A percentile compares a stretch with the other conserved stretches of the same genome.
Evolutionary conservation across 2,113 vertebrate genomes (phyloP).

Genomic region (Ciconia boyciana): DNA sequence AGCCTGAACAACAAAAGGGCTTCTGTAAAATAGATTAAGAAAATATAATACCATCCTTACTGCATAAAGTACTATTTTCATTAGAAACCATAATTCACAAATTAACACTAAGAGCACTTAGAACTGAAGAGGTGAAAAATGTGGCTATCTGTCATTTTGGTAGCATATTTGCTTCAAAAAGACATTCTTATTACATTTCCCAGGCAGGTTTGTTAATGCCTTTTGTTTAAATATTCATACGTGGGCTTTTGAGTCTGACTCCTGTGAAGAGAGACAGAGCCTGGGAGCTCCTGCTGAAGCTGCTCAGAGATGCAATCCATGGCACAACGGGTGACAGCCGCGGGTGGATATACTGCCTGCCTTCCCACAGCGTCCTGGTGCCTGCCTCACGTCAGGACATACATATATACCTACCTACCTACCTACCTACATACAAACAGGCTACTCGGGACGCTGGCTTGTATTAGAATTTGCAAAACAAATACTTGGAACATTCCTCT

Average conservation of each 20-base stretch:
- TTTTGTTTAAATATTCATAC: constrained; percentile 48
- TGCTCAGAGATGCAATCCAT: neutral
- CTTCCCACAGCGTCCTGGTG: neutral
- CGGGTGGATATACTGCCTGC: neutral
- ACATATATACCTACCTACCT: neutral
- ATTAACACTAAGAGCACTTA: constrained; percentile 34
- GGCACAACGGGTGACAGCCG: fast-evolving
- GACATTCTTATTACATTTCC: neutral
- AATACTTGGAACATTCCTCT: neutral
- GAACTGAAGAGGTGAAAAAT: neutral
- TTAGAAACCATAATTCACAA: constrained; percentile 23
- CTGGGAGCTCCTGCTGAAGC: neutral
- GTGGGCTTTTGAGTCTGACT: neutral
- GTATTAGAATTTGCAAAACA: neutral
- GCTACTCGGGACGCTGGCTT: neutral
- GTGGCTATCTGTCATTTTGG: constrained; percentile 6
- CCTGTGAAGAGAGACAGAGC: neutral
- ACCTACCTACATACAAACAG: neutral
- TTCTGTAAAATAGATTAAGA: constrained; percentile 42
- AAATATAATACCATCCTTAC: neutral
- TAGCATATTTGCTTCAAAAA: constrained; percentile 12
- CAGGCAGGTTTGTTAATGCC: constrained; percentile 24
- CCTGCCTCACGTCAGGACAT: neutral
- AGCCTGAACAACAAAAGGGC: neutral
- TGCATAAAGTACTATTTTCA: constrained; percentile 27